A percentile compares a stretch with the other conserved stretches of the same genome.
phyloP scores from a whole-genome alignment of 2,113 vertebrate species.

The Syrrhaptes paradoxus region DNA sequence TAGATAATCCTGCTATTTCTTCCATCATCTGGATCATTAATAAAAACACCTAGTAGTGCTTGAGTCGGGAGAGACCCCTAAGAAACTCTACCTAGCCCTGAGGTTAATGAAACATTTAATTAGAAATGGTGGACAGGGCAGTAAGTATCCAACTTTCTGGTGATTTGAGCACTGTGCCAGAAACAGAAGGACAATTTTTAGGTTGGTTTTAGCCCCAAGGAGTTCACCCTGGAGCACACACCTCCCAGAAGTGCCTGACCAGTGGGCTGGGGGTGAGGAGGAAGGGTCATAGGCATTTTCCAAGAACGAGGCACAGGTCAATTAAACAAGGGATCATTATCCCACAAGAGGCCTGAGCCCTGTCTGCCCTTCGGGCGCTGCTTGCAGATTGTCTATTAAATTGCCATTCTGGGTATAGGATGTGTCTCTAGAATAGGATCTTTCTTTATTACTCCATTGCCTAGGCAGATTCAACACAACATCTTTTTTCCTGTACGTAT shows the following conservation, averaged over 20 bases:
- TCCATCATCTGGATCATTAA: not conserved
- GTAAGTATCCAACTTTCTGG: not conserved
- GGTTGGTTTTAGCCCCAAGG: not conserved
- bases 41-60: not conserved
- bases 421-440: not conserved
- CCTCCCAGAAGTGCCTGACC: not conserved
- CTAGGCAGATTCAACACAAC: no score
- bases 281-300: not conserved
- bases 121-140: not conserved
- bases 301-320: not conserved
- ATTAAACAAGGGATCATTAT: not conserved
- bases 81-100: not conserved
- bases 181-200: not conserved
- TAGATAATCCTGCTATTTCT: not conserved
- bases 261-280: not conserved
- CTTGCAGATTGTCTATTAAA: not conserved
- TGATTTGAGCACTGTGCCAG: not conserved
- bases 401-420: not conserved
- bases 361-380: not conserved
- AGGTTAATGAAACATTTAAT: constrained; percentile 22
- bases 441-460: not conserved
- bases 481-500: fast-evolving
- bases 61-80: not conserved
- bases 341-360: not conserved
- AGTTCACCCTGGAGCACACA: not conserved